Evolutionary conservation across 2,113 vertebrate species (phyloP).

Genomic region (Hippocampus guttulatus): DNA sequence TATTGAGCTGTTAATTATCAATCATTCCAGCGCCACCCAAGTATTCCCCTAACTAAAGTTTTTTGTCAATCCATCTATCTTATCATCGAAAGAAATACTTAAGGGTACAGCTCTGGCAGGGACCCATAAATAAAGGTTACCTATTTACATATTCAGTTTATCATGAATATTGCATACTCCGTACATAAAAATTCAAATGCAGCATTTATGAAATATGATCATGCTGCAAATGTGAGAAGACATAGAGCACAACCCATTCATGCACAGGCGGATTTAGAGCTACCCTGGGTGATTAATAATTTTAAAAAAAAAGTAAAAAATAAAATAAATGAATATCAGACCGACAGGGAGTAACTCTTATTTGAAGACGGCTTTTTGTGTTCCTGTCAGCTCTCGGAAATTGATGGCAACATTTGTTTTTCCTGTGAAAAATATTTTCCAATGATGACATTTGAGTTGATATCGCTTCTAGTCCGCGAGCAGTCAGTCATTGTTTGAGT

Average conservation of each 20-base stretch:
- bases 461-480: conserved; percentile 32
- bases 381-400: conserved; percentile 16
- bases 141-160: conserved; percentile 80
- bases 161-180: conserved; percentile 77
- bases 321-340: conserved; percentile 54
- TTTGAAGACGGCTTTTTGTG: conserved; percentile 22
- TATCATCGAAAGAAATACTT: conserved; percentile 69
- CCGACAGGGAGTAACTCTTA: conserved; percentile 44
- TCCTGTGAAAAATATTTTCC: conserved; percentile 9
- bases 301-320: conserved; percentile 31
- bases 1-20: conserved; percentile 72
- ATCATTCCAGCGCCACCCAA: conserved; percentile 55
- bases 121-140: conserved; percentile 77
- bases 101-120: conserved; percentile 64
- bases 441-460: conserved; percentile 25
- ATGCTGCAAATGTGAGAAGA: conserved; percentile 70
- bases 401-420: neutral
- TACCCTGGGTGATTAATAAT: conserved; percentile 66
- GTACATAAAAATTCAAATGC: conserved; percentile 78
- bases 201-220: conserved; percentile 79
- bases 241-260: conserved; percentile 64
- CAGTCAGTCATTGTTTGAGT: conserved; percentile 32
- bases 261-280: conserved; percentile 52
- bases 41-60: conserved; percentile 66
- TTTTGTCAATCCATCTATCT: conserved; percentile 71